Conservation (phyloP, 2,888 invertebrate species). For the Ceramica pisi region DNA sequence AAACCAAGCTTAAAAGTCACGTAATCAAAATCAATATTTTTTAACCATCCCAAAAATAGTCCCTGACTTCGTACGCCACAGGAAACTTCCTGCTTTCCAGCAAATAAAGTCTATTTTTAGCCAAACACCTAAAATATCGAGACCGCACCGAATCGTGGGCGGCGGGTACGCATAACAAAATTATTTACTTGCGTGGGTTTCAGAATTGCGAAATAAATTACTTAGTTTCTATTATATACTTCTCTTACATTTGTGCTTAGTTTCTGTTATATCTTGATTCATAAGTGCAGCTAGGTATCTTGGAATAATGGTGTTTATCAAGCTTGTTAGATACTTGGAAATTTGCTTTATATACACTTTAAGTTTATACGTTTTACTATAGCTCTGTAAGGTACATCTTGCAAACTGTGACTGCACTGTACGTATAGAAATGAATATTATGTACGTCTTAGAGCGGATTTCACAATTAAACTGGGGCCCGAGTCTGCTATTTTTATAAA, state of each 20-base stretch:
- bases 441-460: too few relatives aligned
- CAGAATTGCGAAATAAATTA: constrained; percentile 32
- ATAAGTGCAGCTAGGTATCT: constrained; percentile 2
- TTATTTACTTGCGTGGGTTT: constrained; percentile 39
- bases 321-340: neutral
- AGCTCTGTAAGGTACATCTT: too few relatives aligned
- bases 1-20: too few relatives aligned
- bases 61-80: neutral
- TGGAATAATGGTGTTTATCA: neutral
- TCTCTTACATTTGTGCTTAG: neutral
- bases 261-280: neutral
- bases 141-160: constrained; percentile 33
- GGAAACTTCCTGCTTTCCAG: too few relatives aligned
- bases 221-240: neutral
- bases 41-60: neutral
- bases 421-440: too few relatives aligned
- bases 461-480: too few relatives aligned
- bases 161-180: constrained; percentile 19
- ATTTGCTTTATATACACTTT: neutral
- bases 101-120: constrained; percentile 12
- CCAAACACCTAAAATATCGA: constrained; percentile 30
- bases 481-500: too few relatives aligned
- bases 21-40: neutral
- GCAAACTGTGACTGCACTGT: too few relatives aligned
- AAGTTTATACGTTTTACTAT: too few relatives aligned